phyloP scores from a whole-genome alignment of 1,140 invertebrate species.

The Druon quercuslanigerum region DNA sequence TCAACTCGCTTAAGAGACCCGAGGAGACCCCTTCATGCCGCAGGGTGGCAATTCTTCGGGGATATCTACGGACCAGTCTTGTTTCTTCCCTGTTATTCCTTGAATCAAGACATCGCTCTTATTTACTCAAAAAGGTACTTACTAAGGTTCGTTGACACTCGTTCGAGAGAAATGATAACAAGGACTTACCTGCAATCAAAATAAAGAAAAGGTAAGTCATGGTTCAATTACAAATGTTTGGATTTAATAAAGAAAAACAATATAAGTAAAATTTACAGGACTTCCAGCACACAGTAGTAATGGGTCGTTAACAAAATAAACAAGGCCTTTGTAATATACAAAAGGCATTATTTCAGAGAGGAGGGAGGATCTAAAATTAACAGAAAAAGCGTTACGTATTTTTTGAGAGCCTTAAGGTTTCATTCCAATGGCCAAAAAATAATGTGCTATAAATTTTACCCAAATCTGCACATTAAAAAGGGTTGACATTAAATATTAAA shows the following conservation, averaged over 20 bases:
- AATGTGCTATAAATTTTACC: too few species aligned
- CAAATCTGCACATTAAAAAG: too few species aligned
- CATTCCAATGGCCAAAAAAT: too few species aligned
- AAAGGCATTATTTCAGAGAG: too few species aligned
- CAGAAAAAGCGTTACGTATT: too few species aligned
- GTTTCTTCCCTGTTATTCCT: constrained; percentile 51
- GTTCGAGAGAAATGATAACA: constrained; percentile 26
- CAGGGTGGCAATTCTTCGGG: constrained; percentile 55
- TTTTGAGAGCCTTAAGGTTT: too few species aligned
- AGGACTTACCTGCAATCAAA: constrained; percentile 57
- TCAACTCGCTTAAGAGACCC: constrained; percentile 47
- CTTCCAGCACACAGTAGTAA: too few species aligned
- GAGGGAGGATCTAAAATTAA: too few species aligned
- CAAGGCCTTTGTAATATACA: too few species aligned
- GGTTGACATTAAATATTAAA: too few species aligned
- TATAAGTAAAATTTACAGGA: too few species aligned
- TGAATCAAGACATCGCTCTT: constrained; percentile 48
- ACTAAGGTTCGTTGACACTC: constrained; percentile 19
- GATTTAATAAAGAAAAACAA: neutral
- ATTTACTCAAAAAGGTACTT: constrained; percentile 47
- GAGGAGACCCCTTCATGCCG: constrained; percentile 38
- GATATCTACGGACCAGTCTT: constrained; percentile 45
- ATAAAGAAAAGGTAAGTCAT: constrained; percentile 19
- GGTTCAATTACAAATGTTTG: neutral
- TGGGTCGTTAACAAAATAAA: too few species aligned